Evolutionary conservation across 2,797 vertebrate species (phyloP).

Genomic region (Forpus xanthops): DNA sequence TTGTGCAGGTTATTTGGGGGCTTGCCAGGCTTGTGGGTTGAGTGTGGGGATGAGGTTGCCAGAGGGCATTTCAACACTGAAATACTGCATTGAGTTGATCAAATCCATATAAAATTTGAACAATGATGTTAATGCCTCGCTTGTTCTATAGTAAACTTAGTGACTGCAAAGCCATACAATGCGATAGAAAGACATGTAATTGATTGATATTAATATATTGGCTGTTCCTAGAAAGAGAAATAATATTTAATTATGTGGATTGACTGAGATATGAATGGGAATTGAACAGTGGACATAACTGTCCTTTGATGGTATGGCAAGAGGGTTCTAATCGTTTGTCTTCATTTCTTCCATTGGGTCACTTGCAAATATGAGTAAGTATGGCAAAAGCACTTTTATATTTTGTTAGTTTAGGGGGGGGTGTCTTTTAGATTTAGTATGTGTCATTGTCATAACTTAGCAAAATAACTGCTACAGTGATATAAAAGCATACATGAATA

Average conservation of each 20-base stretch:
- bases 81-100: neutral
- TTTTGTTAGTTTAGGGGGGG: neutral
- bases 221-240: neutral
- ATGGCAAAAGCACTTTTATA: neutral
- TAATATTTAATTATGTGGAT: neutral
- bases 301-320: neutral
- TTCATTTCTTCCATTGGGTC: neutral
- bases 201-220: neutral
- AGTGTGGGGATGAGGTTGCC: neutral
- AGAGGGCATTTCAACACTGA: neutral
- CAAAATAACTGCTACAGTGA: neutral
- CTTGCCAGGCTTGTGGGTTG: neutral
- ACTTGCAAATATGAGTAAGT: neutral
- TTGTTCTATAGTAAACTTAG: neutral
- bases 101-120: neutral
- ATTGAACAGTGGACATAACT: neutral
- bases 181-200: neutral
- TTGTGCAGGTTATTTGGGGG: neutral
- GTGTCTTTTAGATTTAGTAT: neutral
- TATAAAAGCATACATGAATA: fast-evolving
- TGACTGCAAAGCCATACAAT: neutral
- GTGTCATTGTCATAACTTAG: neutral
- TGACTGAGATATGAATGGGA: neutral
- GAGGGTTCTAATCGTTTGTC: neutral
- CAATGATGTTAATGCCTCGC: neutral